These are phyloP conservation scores for Bubo scandiacus DNA, from an alignment of 2,113 vertebrate genomes.

Conservation along the genomic window DNA sequence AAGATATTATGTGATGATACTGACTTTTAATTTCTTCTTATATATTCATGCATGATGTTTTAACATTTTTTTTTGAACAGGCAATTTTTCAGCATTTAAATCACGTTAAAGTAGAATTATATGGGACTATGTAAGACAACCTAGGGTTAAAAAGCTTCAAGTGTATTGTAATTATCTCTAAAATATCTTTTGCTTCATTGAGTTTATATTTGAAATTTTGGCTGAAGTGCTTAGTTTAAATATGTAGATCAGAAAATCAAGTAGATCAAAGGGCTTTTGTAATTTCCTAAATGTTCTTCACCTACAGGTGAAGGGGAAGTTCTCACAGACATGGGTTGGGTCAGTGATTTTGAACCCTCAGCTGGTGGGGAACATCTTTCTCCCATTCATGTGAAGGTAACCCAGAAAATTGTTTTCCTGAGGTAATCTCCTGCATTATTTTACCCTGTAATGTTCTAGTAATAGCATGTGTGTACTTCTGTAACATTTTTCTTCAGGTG, in stretches of 20 bases:
- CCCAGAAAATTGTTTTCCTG: not conserved
- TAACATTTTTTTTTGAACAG: not conserved
- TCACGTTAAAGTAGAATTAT: not conserved
- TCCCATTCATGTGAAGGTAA: not conserved
- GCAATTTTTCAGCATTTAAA: not conserved
- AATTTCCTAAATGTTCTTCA: not conserved
- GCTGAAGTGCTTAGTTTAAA: not conserved
- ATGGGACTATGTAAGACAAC: not conserved
- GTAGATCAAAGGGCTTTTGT: not conserved
- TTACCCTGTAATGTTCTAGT: not conserved
- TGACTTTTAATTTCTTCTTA: not conserved
- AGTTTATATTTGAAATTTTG: not conserved
- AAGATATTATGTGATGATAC: not conserved
- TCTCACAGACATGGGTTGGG: not conserved
- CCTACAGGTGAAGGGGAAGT: not conserved
- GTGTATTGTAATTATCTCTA: not conserved
- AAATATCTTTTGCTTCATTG: not conserved
- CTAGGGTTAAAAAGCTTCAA: not conserved
- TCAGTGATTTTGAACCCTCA: not conserved
- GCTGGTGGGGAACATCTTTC: not conserved
- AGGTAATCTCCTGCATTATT: not conserved
- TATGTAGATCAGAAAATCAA: not conserved
- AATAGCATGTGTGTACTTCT: not conserved
- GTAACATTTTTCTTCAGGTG: not conserved
- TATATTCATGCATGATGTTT: not conserved